Evolutionary conservation across 2,113 vertebrate genomes (phyloP).

Genomic region (Amazona guildingii): DNA sequence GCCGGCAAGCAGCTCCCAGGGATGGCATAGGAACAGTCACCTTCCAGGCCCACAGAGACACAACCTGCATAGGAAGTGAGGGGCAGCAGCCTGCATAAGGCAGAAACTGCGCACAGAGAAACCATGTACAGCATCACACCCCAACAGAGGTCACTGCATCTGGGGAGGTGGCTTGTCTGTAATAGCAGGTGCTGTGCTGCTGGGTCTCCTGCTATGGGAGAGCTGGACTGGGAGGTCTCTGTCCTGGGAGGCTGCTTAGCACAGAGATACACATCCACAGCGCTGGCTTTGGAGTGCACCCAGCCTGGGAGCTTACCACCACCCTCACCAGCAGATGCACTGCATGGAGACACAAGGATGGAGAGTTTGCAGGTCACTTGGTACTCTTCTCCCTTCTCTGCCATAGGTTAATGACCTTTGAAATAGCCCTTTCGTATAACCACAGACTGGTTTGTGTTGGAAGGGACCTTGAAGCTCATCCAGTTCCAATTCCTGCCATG

Average conservation of each 20-base stretch:
- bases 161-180: background rate
- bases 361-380: too few relatives aligned
- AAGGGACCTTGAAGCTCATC: background rate
- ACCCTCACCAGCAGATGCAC: fast-evolving
- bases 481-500: background rate
- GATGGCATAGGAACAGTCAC: fast-evolving
- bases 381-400: background rate
- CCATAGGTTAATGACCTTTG: background rate
- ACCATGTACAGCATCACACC: fast-evolving
- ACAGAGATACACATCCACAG: fast-evolving
- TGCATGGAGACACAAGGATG: too few relatives aligned
- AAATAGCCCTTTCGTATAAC: fast-evolving
- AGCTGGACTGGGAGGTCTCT: fast-evolving
- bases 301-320: too few relatives aligned
- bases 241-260: background rate
- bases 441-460: background rate
- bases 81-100: fast-evolving
- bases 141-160: fast-evolving
- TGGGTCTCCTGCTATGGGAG: background rate
- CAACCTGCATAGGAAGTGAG: fast-evolving
- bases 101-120: background rate
- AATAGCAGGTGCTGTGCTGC: fast-evolving
- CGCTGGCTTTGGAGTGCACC: background rate
- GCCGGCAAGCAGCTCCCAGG: background rate
- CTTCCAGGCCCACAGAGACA: fast-evolving